Conservation (phyloP, 2,797 vertebrate genomes). For the Pseudochirops cupreus region DNA sequence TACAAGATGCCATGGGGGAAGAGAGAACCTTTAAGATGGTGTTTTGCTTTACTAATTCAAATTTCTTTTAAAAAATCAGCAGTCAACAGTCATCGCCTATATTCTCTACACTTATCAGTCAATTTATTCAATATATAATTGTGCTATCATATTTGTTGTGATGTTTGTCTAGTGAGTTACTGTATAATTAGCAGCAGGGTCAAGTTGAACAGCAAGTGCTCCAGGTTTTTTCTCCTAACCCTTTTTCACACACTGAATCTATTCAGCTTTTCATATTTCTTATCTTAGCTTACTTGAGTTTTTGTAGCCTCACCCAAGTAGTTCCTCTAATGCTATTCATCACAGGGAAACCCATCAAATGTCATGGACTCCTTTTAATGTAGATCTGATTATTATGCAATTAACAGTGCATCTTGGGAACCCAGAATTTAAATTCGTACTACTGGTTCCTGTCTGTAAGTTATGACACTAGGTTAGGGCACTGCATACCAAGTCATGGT, state of each 20-base stretch:
- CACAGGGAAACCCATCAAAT: neutral
- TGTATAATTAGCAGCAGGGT: neutral
- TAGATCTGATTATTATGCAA: neutral
- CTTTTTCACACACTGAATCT: neutral
- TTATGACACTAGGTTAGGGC: neutral
- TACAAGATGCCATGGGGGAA: neutral
- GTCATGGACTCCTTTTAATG: neutral
- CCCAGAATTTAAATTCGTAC: neutral
- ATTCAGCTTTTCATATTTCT: neutral
- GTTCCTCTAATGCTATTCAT: neutral
- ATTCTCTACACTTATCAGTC: neutral
- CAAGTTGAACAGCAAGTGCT: neutral
- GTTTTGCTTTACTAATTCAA: neutral
- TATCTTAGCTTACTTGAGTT: neutral
- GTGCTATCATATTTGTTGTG: neutral
- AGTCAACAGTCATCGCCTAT: neutral
- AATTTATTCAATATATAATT: neutral
- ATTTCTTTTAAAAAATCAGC: neutral
- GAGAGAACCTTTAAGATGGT: neutral
- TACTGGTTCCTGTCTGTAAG: neutral
- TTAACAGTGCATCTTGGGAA: neutral
- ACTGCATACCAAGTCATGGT: neutral
- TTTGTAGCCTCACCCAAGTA: neutral
- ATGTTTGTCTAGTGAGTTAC: neutral
- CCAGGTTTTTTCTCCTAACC: neutral